These are phyloP conservation scores for Trachythela sp. DNA, from an alignment of 64 coral and sea anemone species.

Conservation along the genomic window DNA sequence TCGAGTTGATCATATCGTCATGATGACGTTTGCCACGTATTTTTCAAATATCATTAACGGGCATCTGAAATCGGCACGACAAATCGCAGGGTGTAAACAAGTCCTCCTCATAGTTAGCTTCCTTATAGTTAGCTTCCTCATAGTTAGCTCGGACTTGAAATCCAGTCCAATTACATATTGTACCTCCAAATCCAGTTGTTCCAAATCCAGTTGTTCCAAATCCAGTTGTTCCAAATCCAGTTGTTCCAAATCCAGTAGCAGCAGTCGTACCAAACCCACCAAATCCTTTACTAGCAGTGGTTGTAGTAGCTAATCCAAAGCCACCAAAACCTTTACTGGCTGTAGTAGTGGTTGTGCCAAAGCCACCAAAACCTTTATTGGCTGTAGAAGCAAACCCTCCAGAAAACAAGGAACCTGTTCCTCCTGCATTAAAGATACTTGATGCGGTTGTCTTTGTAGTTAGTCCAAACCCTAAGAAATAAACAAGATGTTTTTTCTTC, in stretches of 20 bases:
- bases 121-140: not conserved
- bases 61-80: too few relatives aligned
- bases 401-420: not conserved
- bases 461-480: not conserved
- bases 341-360: not conserved
- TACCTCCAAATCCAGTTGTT: not conserved
- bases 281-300: not conserved
- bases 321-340: not conserved
- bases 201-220: too few relatives aligned
- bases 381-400: not conserved
- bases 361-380: not conserved
- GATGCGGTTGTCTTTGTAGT: not conserved
- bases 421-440: conserved; percentile 9
- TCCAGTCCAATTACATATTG: too few relatives aligned
- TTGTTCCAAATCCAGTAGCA: conserved; percentile 1
- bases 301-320: not conserved
- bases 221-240: too few relatives aligned
- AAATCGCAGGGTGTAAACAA: too few relatives aligned
- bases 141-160: too few relatives aligned
- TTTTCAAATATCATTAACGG: too few relatives aligned
- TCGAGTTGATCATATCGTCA: too few relatives aligned
- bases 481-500: too few relatives aligned
- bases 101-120: not conserved
- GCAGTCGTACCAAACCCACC: too few relatives aligned
- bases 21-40: too few relatives aligned